Conservation (phyloP, 2,797 vertebrate species). For the Myripristis murdjan region DNA sequence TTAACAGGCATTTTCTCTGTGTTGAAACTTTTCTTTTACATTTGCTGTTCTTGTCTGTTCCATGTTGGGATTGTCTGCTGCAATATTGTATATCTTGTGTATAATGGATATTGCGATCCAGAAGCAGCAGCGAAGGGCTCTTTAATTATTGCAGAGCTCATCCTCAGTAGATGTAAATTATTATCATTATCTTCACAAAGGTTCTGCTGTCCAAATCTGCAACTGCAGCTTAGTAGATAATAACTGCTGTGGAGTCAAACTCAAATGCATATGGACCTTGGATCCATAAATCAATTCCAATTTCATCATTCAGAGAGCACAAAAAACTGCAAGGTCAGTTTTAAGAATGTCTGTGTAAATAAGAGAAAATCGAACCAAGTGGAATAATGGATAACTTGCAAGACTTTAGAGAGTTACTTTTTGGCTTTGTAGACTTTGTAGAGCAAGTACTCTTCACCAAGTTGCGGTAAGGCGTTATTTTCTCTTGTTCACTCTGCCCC, state of each 20-base stretch:
- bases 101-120: background rate
- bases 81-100: too few relatives aligned
- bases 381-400: slow-evolving; percentile 36
- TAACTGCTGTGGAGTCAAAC: slow-evolving; percentile 44
- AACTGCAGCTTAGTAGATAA: slow-evolving; percentile 33
- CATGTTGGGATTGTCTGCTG: background rate
- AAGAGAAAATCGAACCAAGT: slow-evolving; percentile 41
- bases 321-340: slow-evolving; percentile 76
- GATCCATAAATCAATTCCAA: slow-evolving; percentile 81
- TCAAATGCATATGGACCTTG: slow-evolving; percentile 43
- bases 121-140: slow-evolving; percentile 12
- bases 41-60: background rate
- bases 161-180: slow-evolving; percentile 58
- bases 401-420: slow-evolving; percentile 48
- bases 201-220: slow-evolving; percentile 42
- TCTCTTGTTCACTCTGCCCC: slow-evolving; percentile 41
- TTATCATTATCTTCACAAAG: slow-evolving; percentile 58
- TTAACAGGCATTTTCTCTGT: too few relatives aligned
- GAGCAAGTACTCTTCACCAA: slow-evolving; percentile 54
- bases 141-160: slow-evolving; percentile 46
- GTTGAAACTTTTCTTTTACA: background rate
- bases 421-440: slow-evolving; percentile 59
- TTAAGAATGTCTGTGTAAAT: slow-evolving; percentile 71
- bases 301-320: slow-evolving; percentile 67
- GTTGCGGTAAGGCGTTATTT: slow-evolving; percentile 55